Evolutionary conservation across 2,797 vertebrate species (phyloP).

Genomic region (Scomberomorus guttatus): DNA sequence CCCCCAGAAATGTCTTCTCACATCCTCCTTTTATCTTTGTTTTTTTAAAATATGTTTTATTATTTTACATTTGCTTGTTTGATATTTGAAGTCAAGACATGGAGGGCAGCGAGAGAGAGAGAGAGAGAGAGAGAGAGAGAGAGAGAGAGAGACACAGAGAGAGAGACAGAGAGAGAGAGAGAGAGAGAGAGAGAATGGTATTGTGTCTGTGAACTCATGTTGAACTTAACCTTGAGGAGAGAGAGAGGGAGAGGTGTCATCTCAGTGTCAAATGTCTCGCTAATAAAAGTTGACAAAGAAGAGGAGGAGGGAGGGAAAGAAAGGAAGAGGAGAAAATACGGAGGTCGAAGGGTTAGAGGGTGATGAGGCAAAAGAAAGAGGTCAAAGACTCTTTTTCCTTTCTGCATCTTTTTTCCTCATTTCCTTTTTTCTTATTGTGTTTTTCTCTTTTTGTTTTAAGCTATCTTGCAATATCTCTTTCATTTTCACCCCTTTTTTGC

Average conservation of each 20-base stretch:
- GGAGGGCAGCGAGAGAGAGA: background rate
- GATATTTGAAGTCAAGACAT: background rate
- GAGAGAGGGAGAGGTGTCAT: conserved; percentile 44
- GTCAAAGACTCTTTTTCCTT: background rate
- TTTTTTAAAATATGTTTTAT: background rate
- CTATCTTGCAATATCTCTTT: too few relatives aligned
- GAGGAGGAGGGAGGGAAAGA: conserved; percentile 12
- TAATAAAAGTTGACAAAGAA: conserved; percentile 63
- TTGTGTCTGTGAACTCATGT: conserved; percentile 56
- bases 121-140: too few relatives aligned
- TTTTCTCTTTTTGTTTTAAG: background rate
- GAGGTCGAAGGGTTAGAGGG: conserved; percentile 49
- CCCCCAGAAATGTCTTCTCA: too few relatives aligned
- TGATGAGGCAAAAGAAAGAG: conserved; percentile 23
- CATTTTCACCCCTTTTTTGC: background rate
- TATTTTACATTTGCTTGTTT: background rate
- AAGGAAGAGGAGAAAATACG: conserved; percentile 22
- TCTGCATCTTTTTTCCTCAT: background rate
- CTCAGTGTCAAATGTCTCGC: conserved; percentile 49
- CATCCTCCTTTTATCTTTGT: background rate
- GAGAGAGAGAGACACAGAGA: too few relatives aligned
- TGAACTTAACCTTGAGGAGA: conserved; percentile 63
- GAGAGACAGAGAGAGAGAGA: background rate
- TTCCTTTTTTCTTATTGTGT: background rate
- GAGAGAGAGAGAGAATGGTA: background rate